Conservation (phyloP, 2,888 invertebrate genomes). For the Deroplatys truncata region DNA sequence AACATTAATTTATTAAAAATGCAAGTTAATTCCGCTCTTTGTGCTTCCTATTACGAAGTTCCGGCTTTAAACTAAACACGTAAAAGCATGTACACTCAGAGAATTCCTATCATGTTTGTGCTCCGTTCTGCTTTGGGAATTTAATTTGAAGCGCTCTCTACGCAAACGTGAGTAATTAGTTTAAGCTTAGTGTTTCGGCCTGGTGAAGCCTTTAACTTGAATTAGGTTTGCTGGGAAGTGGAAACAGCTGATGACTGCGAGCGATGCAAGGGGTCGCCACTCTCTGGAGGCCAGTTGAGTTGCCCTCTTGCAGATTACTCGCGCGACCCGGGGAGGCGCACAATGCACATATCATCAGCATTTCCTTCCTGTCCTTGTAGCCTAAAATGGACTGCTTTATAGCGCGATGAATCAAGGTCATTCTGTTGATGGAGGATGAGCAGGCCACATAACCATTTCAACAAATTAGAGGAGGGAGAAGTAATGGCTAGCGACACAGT, state of each 20-base stretch:
- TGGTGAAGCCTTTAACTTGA: background rate
- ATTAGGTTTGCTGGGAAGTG: background rate
- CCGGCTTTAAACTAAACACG: background rate
- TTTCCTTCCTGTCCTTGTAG: background rate
- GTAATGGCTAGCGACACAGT: too few relatives aligned
- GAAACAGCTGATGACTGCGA: background rate
- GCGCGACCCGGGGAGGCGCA: too few relatives aligned
- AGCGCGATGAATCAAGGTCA: background rate
- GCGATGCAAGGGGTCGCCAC: background rate
- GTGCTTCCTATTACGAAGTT: background rate
- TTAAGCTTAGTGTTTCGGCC: background rate
- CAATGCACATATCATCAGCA: background rate
- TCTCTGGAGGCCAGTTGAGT: background rate
- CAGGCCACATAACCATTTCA: too few relatives aligned
- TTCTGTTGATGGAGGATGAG: background rate
- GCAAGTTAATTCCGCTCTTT: background rate
- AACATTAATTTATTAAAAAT: background rate
- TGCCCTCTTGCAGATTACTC: background rate
- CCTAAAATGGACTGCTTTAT: background rate
- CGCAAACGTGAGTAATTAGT: background rate
- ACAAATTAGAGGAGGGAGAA: background rate
- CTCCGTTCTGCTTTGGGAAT: background rate
- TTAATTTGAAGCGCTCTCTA: background rate
- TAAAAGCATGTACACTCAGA: background rate
- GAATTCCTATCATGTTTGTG: background rate